phyloP scores from a whole-genome alignment of 1,140 invertebrate species.

The Leptopilina boulardi region DNA sequence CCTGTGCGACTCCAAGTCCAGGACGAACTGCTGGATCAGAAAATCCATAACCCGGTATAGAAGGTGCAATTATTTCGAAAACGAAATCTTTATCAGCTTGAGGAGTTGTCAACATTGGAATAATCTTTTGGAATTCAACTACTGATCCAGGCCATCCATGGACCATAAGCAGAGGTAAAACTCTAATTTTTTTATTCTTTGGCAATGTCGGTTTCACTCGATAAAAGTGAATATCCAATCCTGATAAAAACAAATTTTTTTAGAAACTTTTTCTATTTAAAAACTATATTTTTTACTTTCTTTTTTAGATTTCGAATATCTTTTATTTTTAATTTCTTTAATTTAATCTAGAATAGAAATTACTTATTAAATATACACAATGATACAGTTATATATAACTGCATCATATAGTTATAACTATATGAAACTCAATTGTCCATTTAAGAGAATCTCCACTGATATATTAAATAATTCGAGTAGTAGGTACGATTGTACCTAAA shows the following conservation, averaged over 20 bases:
- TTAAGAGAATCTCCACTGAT: no score
- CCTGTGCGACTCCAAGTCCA: constrained; percentile 62
- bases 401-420: no score
- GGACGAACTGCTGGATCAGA: constrained; percentile 74
- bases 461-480: no score
- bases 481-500: no score
- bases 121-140: constrained; percentile 89
- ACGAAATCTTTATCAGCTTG: constrained; percentile 79
- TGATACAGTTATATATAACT: no score
- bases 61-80: constrained; percentile 88
- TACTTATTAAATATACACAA: no score
- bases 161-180: constrained; percentile 84
- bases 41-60: constrained; percentile 88
- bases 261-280: no score
- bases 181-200: constrained; percentile 72
- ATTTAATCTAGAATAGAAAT: no score
- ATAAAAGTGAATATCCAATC: constrained; percentile 83
- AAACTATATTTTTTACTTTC: constrained; percentile 71
- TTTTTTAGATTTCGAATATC: constrained; percentile 65
- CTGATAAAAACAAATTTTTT: constrained; percentile 72
- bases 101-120: constrained; percentile 82
- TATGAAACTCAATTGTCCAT: no score
- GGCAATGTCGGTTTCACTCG: constrained; percentile 78
- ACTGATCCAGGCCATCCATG: constrained; percentile 96
- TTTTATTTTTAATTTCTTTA: not conserved